Percentiles rank a stretch among this genome's conserved stretches.
Evolutionary conservation across 2,113 vertebrate genomes (phyloP).

Genomic region (Macaca fascicularis): T2T-MFA8v1.1 NC_088377.1:75626001-75626500

Average conservation of each 20-base stretch:
- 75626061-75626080: background rate
- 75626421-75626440: background rate
- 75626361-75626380: background rate
- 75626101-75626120: background rate
- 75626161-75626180: too few species aligned
- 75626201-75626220: accelerated
- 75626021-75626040: background rate
- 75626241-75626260: background rate
- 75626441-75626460: background rate
- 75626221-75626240: background rate
- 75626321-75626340: background rate
- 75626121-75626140: background rate
- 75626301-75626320: background rate
- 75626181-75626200: background rate
- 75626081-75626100: background rate
- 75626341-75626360: background rate
- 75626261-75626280: background rate
- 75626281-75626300: background rate
- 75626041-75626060: background rate
- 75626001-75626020: background rate
- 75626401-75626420: background rate
- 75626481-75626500: background rate
- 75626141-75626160: background rate
- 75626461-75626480: accelerated
- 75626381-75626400: background rate